Conservation (phyloP, 1,140 invertebrate species). For the Zeugodacus cucurbitae region DNA sequence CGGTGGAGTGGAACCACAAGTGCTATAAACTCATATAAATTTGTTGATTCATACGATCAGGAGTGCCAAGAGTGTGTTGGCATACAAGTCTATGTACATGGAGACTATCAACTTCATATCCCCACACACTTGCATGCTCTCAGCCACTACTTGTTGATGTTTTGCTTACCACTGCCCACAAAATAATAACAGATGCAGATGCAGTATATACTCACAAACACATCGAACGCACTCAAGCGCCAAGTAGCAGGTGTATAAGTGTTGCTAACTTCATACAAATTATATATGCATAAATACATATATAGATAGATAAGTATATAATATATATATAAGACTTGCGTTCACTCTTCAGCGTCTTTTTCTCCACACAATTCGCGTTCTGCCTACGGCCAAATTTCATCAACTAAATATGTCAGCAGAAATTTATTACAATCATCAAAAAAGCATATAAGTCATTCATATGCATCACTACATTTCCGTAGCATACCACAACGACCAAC, state of each 20-base stretch:
- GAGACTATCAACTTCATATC: not conserved
- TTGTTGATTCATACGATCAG: not conserved
- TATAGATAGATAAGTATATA: not conserved
- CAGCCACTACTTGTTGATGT: not conserved
- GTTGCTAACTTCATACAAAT: not conserved
- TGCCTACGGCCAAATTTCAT: not conserved
- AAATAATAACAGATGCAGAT: not conserved
- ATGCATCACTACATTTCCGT: not conserved
- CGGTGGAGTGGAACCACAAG: not conserved
- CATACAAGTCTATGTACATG: not conserved
- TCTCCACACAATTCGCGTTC: not conserved
- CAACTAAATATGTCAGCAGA: conserved; percentile 5
- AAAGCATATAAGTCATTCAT: not conserved
- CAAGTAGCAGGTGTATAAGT: not conserved
- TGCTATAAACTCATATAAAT: not conserved
- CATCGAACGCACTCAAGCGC: not conserved
- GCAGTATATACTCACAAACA: not conserved
- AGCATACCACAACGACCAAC: not conserved
- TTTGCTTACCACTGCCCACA: not conserved
- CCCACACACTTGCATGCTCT: not conserved
- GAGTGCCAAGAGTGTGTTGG: not conserved
- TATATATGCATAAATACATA: not conserved
- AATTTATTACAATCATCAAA: conserved; percentile 29
- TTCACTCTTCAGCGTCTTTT: not conserved
- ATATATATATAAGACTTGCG: too few species aligned